These are phyloP conservation scores for Sciurus carolinensis DNA, from an alignment of 2,797 vertebrate species.

Conservation along the genomic window DNA sequence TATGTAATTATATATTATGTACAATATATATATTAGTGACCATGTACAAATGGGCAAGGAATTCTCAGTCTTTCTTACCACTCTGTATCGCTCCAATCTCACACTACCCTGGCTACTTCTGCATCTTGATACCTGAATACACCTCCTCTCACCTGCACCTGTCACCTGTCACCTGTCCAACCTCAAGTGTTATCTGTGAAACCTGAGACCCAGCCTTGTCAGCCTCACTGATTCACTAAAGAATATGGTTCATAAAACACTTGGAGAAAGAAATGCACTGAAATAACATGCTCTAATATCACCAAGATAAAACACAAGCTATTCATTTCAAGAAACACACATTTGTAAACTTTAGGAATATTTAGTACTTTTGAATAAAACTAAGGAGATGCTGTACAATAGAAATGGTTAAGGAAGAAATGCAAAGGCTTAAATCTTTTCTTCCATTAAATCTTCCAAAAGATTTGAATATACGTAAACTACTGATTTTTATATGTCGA, in stretches of 20 bases:
- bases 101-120: not conserved
- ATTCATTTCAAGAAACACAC: not conserved
- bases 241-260: not conserved
- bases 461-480: too few species aligned
- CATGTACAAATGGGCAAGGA: not conserved
- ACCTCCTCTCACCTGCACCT: not conserved
- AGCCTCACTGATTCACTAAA: not conserved
- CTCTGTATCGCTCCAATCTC: not conserved
- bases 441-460: too few species aligned
- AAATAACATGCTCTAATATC: not conserved
- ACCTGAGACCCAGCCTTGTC: not conserved
- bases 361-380: not conserved
- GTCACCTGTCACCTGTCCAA: not conserved
- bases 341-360: not conserved
- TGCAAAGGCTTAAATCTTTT: not conserved
- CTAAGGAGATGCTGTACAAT: not conserved
- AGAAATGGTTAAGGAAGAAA: not conserved
- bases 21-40: not conserved
- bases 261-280: not conserved
- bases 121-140: not conserved
- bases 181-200: not conserved
- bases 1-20: too few species aligned
- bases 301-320: not conserved
- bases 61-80: not conserved
- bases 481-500: too few species aligned